Conservation (phyloP, 1,140 invertebrate species). For the Rhynchophorus ferrugineus region DNA sequence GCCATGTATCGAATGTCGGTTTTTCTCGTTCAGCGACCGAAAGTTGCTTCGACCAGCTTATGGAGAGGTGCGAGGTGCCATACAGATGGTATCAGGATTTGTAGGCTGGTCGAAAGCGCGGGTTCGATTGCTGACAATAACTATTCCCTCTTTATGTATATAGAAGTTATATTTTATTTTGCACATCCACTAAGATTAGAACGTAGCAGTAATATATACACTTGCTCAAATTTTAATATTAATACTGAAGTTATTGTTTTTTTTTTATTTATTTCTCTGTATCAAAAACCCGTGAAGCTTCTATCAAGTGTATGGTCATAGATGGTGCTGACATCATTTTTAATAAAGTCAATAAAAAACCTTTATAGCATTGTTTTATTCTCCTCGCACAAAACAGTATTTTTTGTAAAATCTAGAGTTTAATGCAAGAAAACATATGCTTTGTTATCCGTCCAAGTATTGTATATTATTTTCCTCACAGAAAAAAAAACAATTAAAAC, state of each 20-base stretch:
- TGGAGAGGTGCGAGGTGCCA: too few relatives aligned
- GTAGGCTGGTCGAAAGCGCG: background rate
- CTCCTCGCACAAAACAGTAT: background rate
- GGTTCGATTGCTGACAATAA: background rate
- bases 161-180: conserved; percentile 33
- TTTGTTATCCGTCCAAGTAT: too few relatives aligned
- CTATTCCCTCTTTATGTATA: conserved; percentile 28
- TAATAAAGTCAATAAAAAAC: conserved; percentile 24
- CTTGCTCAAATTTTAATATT: conserved; percentile 36
- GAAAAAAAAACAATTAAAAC: too few relatives aligned
- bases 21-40: too few relatives aligned
- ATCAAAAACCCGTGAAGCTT: conserved; percentile 34
- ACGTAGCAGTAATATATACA: conserved; percentile 35
- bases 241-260: conserved; percentile 32
- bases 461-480: too few relatives aligned
- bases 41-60: too few relatives aligned
- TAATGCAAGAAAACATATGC: too few relatives aligned
- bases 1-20: too few relatives aligned
- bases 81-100: background rate
- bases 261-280: conserved; percentile 32
- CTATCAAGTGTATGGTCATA: conserved; percentile 36
- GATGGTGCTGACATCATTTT: conserved; percentile 36
- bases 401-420: too few relatives aligned
- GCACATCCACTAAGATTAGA: conserved; percentile 19
- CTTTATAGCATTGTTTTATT: background rate